These are phyloP conservation scores for Yponomeuta cagnagella DNA, from an alignment of 2,888 invertebrate genomes.

Conservation along the genomic window DNA sequence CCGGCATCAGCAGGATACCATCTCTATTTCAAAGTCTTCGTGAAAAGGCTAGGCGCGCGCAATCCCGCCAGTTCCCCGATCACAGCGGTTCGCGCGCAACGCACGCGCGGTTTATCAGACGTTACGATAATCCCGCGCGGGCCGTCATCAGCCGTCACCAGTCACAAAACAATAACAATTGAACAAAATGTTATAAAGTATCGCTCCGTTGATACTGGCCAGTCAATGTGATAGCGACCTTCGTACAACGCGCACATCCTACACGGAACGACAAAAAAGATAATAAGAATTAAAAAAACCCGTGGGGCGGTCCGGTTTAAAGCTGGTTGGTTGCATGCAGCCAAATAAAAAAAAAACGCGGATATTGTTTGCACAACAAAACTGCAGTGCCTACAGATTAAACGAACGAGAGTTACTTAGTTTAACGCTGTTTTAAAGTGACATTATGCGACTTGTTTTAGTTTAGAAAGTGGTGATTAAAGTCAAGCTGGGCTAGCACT, in stretches of 20 bases:
- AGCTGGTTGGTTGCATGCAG: background rate
- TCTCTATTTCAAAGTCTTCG: background rate
- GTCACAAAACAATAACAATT: conserved; percentile 42
- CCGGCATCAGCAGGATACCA: background rate
- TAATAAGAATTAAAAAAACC: conserved; percentile 47
- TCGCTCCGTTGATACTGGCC: conserved; percentile 32
- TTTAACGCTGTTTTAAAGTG: background rate
- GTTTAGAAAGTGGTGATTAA: background rate
- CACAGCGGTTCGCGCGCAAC: conserved; percentile 58
- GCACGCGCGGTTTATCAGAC: conserved; percentile 53
- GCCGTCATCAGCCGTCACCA: conserved; percentile 4
- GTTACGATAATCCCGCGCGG: conserved; percentile 33
- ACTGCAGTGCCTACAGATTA: background rate
- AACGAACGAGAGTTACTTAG: background rate
- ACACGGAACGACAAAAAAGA: conserved; percentile 37
- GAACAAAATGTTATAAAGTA: conserved; percentile 38
- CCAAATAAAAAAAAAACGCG: background rate
- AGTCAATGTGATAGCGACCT: conserved; percentile 42
- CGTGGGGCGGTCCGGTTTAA: conserved; percentile 45
- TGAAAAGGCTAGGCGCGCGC: conserved; percentile 20
- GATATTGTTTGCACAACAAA: conserved; percentile 1
- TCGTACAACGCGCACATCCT: conserved; percentile 43
- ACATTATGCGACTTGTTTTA: background rate
- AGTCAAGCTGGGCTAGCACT: background rate
- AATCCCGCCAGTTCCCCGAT: conserved; percentile 47